These are phyloP conservation scores for Brenthis ino DNA, from an alignment of 2,888 invertebrate genomes.

Conservation along the genomic window DNA sequence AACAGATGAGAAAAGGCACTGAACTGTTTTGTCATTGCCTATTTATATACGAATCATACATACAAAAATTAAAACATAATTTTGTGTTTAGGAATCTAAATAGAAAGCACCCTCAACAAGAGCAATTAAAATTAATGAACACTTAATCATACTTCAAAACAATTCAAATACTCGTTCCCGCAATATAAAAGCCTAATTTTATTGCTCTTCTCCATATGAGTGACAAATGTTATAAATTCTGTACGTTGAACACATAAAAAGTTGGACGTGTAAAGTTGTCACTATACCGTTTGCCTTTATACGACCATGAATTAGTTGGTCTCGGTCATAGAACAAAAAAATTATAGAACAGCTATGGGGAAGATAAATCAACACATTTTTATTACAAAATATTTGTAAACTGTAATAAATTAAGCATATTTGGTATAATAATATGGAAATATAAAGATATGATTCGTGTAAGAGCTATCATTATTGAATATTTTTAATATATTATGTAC, in stretches of 20 bases:
- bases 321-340: slow-evolving; percentile 47
- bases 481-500: too few species aligned
- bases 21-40: too few species aligned
- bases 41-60: too few species aligned
- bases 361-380: neutral
- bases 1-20: too few species aligned
- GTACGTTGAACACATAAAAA: slow-evolving; percentile 69
- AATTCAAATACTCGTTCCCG: slow-evolving; percentile 25
- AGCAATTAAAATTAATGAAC: slow-evolving; percentile 21
- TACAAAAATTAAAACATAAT: too few species aligned
- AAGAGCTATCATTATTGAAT: too few species aligned
- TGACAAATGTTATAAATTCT: slow-evolving; percentile 71
- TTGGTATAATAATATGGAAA: too few species aligned
- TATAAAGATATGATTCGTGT: too few species aligned
- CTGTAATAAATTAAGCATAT: too few species aligned
- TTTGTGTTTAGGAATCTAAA: too few species aligned
- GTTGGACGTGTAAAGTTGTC: slow-evolving; percentile 63
- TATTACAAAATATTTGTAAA: slow-evolving; percentile 3
- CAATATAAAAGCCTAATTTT: slow-evolving; percentile 55
- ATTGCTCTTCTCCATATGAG: slow-evolving; percentile 57
- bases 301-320: slow-evolving; percentile 67
- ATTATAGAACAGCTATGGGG: slow-evolving; percentile 2
- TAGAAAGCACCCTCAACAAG: neutral
- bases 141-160: slow-evolving; percentile 23
- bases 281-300: slow-evolving; percentile 58